phyloP scores from a whole-genome alignment of 2,888 invertebrate species.

The Platypus cylindrus region DNA sequence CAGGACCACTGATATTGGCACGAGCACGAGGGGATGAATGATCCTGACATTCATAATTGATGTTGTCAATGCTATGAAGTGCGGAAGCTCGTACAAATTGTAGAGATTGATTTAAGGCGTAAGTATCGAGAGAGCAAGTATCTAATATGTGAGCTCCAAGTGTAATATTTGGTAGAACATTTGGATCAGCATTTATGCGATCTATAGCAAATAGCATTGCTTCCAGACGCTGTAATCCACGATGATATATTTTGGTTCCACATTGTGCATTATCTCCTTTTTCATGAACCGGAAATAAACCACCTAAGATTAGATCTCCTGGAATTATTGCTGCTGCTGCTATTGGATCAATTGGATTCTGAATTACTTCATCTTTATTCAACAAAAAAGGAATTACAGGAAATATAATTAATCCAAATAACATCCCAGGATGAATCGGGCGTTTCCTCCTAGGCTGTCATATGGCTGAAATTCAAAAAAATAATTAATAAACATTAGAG shows the following conservation, averaged over 20 bases:
- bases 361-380: conserved; percentile 8
- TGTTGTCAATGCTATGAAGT: conserved; percentile 36
- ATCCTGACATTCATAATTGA: conserved; percentile 38
- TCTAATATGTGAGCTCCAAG: conserved; percentile 49
- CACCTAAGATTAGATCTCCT: conserved; percentile 48
- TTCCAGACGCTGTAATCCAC: conserved; percentile 50
- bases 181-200: conserved; percentile 40
- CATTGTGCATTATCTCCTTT: conserved; percentile 39
- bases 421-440: conserved; percentile 13
- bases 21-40: conserved; percentile 36
- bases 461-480: conserved; percentile 13
- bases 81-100: conserved; percentile 43
- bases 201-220: conserved; percentile 49
- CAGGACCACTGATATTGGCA: conserved; percentile 38
- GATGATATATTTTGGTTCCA: conserved; percentile 41
- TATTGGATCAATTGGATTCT: conserved; percentile 14
- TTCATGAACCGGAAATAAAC: conserved; percentile 49
- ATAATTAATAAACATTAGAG: too few species aligned
- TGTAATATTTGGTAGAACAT: conserved; percentile 40
- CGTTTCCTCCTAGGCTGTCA: conserved; percentile 4
- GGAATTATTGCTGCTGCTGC: conserved; percentile 28
- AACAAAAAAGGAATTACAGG: conserved; percentile 16
- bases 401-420: conserved; percentile 12
- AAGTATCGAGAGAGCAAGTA: conserved; percentile 46
- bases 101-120: conserved; percentile 48